These are phyloP conservation scores for Strix uralensis DNA, from an alignment of 2,113 vertebrate species.

Conservation along the genomic window DNA sequence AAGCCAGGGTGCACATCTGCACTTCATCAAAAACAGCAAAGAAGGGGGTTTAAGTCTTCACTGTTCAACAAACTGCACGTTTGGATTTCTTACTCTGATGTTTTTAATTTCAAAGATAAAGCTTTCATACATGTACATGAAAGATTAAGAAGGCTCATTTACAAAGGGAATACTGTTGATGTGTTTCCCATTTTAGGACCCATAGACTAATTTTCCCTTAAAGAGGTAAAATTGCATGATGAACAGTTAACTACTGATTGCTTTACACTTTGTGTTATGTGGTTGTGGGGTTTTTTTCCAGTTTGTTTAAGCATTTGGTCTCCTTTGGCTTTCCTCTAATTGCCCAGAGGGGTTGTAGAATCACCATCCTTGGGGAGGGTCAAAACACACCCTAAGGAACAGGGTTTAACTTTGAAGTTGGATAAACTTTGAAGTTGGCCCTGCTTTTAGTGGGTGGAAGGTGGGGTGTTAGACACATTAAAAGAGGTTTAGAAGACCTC, in stretches of 20 bases:
- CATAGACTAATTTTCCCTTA: not conserved
- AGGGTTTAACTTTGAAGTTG: not conserved
- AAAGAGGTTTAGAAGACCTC: not conserved
- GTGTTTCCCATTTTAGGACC: not conserved
- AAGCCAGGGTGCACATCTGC: not conserved
- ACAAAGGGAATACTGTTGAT: not conserved
- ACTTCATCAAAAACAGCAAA: not conserved
- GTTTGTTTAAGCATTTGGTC: not conserved
- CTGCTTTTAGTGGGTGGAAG: not conserved
- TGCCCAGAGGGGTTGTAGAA: not conserved
- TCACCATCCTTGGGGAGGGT: not conserved
- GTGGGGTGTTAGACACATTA: not conserved
- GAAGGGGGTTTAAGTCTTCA: not conserved
- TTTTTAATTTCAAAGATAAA: not conserved
- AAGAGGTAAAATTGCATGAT: not conserved
- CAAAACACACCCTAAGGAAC: not conserved
- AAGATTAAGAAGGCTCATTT: not conserved
- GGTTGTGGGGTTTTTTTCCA: not conserved
- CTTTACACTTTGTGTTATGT: not conserved
- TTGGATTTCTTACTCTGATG: not conserved
- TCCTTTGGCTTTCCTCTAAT: not conserved
- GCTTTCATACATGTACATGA: not conserved
- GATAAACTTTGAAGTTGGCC: not conserved
- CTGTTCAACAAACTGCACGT: accelerated
- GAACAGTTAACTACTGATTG: not conserved